These are phyloP conservation scores for Zoroaster sp. DNA, from an alignment of 53 echinoderm and acorn worm genomes.

Conservation along the genomic window DNA sequence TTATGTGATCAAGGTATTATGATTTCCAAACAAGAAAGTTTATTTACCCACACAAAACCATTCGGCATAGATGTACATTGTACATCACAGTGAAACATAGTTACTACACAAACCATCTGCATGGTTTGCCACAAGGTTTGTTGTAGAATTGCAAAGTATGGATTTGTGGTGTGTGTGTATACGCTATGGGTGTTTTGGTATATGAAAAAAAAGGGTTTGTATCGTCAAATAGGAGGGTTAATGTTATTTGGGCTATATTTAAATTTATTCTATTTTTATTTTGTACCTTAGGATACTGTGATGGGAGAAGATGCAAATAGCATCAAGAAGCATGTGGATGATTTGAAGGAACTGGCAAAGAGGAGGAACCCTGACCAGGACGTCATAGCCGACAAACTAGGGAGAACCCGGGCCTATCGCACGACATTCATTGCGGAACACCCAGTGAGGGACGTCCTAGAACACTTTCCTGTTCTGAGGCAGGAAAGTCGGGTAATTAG, in stretches of 20 bases:
- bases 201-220: too few relatives aligned
- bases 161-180: too few relatives aligned
- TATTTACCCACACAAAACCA: too few relatives aligned
- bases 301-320: constrained; percentile 4
- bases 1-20: constrained; percentile 5
- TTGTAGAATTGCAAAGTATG: too few relatives aligned
- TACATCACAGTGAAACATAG: too few relatives aligned
- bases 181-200: too few relatives aligned
- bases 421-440: constrained; percentile 2
- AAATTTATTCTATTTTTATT: not conserved
- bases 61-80: too few relatives aligned
- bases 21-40: too few relatives aligned
- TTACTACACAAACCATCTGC: too few relatives aligned
- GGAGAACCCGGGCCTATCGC: constrained; percentile 6
- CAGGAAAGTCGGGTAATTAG: constrained; percentile 11
- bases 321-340: constrained; percentile 3
- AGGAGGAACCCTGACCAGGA: constrained; percentile 18
- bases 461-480: constrained; percentile 8
- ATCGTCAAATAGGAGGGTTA: too few relatives aligned
- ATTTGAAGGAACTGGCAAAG: not conserved
- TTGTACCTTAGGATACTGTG: not conserved
- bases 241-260: too few relatives aligned
- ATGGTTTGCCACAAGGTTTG: too few relatives aligned
- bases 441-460: not conserved
- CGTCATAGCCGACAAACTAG: not conserved